These are phyloP conservation scores for Volucella inanis DNA, from an alignment of 2,888 invertebrate genomes.

Conservation along the genomic window DNA sequence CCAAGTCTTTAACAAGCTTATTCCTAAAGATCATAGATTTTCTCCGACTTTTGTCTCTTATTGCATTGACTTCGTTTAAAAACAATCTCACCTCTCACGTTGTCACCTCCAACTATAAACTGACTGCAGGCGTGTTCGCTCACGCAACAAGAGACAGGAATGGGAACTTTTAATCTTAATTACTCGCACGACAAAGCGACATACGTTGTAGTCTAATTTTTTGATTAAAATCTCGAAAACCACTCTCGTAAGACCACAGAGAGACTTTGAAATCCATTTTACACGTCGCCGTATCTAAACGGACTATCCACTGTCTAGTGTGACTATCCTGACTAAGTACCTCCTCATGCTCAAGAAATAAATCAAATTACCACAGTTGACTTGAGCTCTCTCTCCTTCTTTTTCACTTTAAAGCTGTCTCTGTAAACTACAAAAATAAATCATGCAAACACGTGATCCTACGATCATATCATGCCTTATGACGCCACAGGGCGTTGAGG, in stretches of 20 bases:
- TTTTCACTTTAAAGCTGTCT: slow-evolving; percentile 15
- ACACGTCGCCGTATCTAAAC: slow-evolving; percentile 5
- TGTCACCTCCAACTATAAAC: too few species aligned
- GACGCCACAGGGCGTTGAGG: slow-evolving; percentile 71
- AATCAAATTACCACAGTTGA: slow-evolving; percentile 65
- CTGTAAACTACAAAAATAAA: slow-evolving; percentile 60
- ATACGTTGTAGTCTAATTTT: too few species aligned
- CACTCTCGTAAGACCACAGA: background rate
- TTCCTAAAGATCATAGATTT: too few species aligned
- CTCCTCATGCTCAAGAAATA: slow-evolving; percentile 61
- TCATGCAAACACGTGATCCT: slow-evolving; percentile 72
- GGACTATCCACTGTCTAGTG: background rate
- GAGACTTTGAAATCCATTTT: slow-evolving; percentile 34
- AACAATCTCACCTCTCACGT: too few species aligned
- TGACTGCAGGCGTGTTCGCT: too few species aligned
- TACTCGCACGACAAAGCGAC: too few species aligned
- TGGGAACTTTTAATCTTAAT: too few species aligned
- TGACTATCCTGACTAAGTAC: slow-evolving; percentile 38
- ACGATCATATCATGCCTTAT: slow-evolving; percentile 63
- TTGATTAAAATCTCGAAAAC: too few species aligned
- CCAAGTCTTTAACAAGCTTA: too few species aligned
- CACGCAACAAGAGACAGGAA: background rate
- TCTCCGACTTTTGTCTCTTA: too few species aligned
- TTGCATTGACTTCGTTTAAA: too few species aligned
- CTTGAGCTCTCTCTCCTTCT: slow-evolving; percentile 6